Base-by-base conservation (phyloP, 1,140 invertebrate genomes). In the Mycetomoellerius zeteki region DNA sequence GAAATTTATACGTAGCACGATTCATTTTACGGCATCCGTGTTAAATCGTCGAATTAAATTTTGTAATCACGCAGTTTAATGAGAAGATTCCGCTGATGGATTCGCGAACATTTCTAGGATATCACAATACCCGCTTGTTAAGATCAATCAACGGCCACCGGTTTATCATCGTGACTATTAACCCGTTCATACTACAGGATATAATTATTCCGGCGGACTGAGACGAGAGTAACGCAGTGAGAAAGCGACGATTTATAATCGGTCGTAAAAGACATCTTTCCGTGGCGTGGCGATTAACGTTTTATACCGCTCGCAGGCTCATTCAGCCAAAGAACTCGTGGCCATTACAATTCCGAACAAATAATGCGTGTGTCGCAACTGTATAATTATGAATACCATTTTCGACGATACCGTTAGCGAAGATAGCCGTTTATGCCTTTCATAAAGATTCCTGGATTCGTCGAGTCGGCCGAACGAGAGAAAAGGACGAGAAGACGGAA, bases 331-430 rank as follows among this genome's bases (percentile, higher is more conserved):
- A 90, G 71, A 60, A 85, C 75, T 77, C 75, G 82, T 86, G 56
- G 84, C 86, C 86, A 89, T 92, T 92, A 90, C 91, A 92, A 92
- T 92, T 81, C 89, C 81, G 87, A 93, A 91, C 92, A 93, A 93
- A 94, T 92, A 93, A 91, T 89, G 88, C 87, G 80, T 90, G 73
- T 90, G 89, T 93, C 92, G 89, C 86, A 92, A 92, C 90, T 92
- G 84, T 90, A 93, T 93, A 93, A 94, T 93, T 93, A 92, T 92
- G 91, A 91, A 93, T 92, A 88, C 87, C 88, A 90, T 92, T 92
- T 91, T 89, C 89, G 90, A 86, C 80, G 88, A 88, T 92, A 89
- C 91, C 89, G 92, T 93, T 93, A 91, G 27, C 67, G 73, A 82
- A 82, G 86, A 91, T 86, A 91, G 84, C 54, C 89, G 85, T 93